Evolutionary conservation across 1,140 invertebrate genomes (phyloP).

Genomic region (Anastrepha obliqua): DNA sequence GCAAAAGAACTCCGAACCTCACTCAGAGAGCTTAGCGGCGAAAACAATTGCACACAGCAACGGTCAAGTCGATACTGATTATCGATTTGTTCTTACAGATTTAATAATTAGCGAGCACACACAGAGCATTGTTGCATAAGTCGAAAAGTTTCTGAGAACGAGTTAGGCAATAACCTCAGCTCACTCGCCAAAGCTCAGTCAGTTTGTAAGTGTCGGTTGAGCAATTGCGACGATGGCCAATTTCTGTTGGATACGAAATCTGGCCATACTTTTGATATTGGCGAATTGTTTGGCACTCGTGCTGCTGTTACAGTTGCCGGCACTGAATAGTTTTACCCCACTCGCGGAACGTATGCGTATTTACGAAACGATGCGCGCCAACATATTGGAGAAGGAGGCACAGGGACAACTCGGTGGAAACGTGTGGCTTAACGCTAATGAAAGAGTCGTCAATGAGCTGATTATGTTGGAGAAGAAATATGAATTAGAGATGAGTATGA

Average conservation of each 20-base stretch:
- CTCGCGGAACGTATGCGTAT: conserved; percentile 12
- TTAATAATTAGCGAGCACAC: neutral
- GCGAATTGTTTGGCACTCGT: neutral
- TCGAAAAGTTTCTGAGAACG: neutral
- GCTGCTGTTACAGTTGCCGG: neutral
- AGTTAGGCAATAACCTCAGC: neutral
- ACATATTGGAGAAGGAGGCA: conserved; percentile 56
- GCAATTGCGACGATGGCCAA: neutral
- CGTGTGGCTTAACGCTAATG: conserved; percentile 58
- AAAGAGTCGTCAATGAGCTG: conserved; percentile 60
- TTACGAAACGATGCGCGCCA: conserved; percentile 41
- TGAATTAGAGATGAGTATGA: conserved; percentile 78
- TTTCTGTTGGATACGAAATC: neutral
- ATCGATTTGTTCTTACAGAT: neutral
- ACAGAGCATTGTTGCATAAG: no score
- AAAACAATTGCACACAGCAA: no score
- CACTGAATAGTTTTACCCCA: neutral
- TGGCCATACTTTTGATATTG: neutral
- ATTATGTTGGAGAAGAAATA: conserved; percentile 59
- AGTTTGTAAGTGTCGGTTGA: neutral
- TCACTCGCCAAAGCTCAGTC: neutral
- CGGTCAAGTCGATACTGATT: neutral
- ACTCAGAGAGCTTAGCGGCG: neutral
- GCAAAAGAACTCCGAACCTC: neutral
- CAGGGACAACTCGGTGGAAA: conserved; percentile 57